Conservation (phyloP, 1,140 invertebrate species). For the Drosophila melanica region DNA sequence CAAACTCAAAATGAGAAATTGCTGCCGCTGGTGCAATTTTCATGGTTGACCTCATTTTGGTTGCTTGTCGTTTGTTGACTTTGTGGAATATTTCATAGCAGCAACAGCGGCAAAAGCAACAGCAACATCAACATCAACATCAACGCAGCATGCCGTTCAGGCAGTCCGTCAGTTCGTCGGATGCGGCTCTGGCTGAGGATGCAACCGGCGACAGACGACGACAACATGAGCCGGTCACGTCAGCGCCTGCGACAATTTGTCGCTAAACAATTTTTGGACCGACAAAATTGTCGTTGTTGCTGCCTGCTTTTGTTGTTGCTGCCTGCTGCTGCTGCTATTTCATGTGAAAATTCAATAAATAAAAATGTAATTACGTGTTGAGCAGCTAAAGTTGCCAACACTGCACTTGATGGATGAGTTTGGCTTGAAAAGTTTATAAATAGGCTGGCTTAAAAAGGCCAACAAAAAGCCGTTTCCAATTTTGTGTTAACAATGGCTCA, state of each 20-base stretch:
- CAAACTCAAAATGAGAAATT: constrained; percentile 82
- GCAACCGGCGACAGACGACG: constrained; percentile 14
- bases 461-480: constrained; percentile 1
- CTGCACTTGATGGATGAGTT: constrained; percentile 45
- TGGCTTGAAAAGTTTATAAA: constrained; percentile 2
- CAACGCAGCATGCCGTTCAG: constrained; percentile 40
- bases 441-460: constrained; percentile 8
- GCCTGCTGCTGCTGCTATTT: constrained; percentile 5
- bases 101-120: constrained; percentile 6
- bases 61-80: constrained; percentile 65
- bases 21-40: constrained; percentile 77
- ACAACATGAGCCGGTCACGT: constrained; percentile 51
- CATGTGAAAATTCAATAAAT: constrained; percentile 76
- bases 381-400: constrained; percentile 38
- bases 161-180: constrained; percentile 7
- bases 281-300: constrained; percentile 61
- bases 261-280: constrained; percentile 74
- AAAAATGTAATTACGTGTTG: constrained; percentile 77
- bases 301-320: constrained; percentile 29
- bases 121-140: too few species aligned
- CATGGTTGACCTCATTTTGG: constrained; percentile 77
- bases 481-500: constrained; percentile 19
- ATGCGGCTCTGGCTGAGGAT: constrained; percentile 1
- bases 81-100: constrained; percentile 72
- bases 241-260: constrained; percentile 77